Base-by-base conservation (phyloP, 2,113 vertebrate genomes). In the Dicentrarchus labrax region DNA sequence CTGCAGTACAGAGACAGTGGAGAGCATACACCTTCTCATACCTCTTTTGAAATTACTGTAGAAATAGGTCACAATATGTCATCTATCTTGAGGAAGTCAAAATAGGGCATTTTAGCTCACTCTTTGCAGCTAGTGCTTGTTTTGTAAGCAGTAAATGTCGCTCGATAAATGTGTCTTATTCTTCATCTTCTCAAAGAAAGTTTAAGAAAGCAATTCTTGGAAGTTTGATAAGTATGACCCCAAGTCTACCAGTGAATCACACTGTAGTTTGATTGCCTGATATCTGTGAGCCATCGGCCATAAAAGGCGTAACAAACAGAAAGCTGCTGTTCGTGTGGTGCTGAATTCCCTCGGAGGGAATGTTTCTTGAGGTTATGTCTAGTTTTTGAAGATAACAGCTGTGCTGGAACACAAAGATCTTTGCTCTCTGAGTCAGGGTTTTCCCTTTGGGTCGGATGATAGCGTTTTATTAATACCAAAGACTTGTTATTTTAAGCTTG, bases 381-480 rank as follows among this genome's bases (percentile, higher is more conserved):
- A 67, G 70, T 82, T 93, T 84, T 81, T 66, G 67, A 71, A 86
- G 78, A 92, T 73, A 86, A 72, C 90, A 93, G 91, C 91, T 94
- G 93, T 45, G 57, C 76, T 79, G 74, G 82, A 83, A 89, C 87
- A 84, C 60, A 67, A 74, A 86, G 87, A 87, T 90, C 91, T 90
- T 83, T 78, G 73, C 88, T 89, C 88, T 88, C 62, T 43, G 80
- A 80, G 73, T 80, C 81, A 73, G 39, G 10, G 22, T 59, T 89
- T 87, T 90, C 88, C 91, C 80, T 86, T 56, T 50, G 72, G 82
- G 87, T 72, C 17, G 22, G 50, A 79, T 13, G 38, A 59, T 17
- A 67, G 24, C 43, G 74, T 47, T 68, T 72, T 57, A 79, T 82
- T 56, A 57, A 70, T 54, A 78, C 73, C 47, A 53, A 74, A 78